Evolutionary conservation across 2,797 vertebrate species (phyloP), one percentile per base, ranked within the genome.

Genomic region (Threskiornis aethiopicus): DNA sequence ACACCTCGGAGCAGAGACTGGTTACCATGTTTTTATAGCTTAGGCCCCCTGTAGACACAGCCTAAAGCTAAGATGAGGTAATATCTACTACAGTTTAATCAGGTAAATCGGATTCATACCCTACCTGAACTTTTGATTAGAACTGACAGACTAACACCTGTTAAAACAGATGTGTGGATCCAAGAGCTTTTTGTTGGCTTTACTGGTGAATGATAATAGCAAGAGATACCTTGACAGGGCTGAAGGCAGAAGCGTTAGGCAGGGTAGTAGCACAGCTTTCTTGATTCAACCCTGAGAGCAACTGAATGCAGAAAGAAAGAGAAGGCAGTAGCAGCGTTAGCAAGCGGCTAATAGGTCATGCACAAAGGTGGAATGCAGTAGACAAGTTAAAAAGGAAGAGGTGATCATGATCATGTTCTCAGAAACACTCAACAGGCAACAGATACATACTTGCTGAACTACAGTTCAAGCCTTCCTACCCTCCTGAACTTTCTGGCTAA

Each of bases 141-240:
- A 90, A 39, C 78, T 93, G 55, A 94, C 77, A 93, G 49, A 97
- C 55, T 89, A 96, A 94, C 84, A 93, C 88, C 95, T 28, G 84
- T 75, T 91, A 95, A 90, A 94, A 94, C 76, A 46, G 35, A 90
- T 81, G 82, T 52, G 70, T 46, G 61, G 93, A 94, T 95, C 90
- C n/a, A 8, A 86, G 54, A 93, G 39, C 25, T 85, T 62, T 96
- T 81, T 89, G 35, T 93, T 95, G 66, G 62, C 84, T 93, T 88
- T 96, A 84, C 82, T 86, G 80, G 54, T 89, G 83, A 97, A 94
- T 92, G 59, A 95, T 46, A 97, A 35, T 71, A 97, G 89, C 47
- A 89, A 96, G 93, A 97, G 90, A 97, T 98, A 98, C 98, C 98
- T 99, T 98, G 94, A 97, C 72, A 94, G 89, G 92, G 93, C 94